A percentile compares a stretch with the other conserved stretches of the same genome.
Conservation (phyloP, 2,113 vertebrate species). For the Octodon degus region DNA sequence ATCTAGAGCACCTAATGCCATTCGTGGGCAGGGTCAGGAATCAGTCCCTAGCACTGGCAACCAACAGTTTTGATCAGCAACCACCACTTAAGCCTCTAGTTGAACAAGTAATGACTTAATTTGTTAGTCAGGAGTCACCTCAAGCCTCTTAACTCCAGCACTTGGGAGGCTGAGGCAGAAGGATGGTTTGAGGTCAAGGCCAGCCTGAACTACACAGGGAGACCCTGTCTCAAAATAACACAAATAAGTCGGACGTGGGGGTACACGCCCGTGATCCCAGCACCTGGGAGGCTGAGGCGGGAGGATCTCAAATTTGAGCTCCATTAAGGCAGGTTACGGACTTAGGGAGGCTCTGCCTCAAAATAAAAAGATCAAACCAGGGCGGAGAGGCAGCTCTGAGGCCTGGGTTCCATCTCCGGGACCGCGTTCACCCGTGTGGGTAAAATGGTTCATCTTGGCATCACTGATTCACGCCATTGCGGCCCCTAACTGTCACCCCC, state of each 20-base stretch:
- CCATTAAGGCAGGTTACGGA: not conserved
- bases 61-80: not conserved
- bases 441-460: not conserved
- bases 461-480: not conserved
- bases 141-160: not conserved
- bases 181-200: not conserved
- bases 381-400: not conserved
- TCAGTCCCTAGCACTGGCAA: not conserved
- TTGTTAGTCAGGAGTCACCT: not conserved
- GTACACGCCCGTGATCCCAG: not conserved
- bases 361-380: not conserved
- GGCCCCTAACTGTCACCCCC: not conserved
- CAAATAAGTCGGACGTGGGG: too few relatives aligned
- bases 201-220: not conserved
- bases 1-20: not conserved
- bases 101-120: not conserved
- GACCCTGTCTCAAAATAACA: not conserved
- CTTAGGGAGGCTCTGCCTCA: not conserved
- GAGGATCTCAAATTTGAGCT: not conserved
- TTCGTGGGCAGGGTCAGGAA: not conserved
- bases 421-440: accelerated
- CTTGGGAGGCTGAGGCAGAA: not conserved
- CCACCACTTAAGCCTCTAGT: not conserved
- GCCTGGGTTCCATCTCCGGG: not conserved
- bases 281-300: not conserved